Evolutionary conservation across 2,888 invertebrate genomes (phyloP).

Genomic region (Augochlorella aurata): DNA sequence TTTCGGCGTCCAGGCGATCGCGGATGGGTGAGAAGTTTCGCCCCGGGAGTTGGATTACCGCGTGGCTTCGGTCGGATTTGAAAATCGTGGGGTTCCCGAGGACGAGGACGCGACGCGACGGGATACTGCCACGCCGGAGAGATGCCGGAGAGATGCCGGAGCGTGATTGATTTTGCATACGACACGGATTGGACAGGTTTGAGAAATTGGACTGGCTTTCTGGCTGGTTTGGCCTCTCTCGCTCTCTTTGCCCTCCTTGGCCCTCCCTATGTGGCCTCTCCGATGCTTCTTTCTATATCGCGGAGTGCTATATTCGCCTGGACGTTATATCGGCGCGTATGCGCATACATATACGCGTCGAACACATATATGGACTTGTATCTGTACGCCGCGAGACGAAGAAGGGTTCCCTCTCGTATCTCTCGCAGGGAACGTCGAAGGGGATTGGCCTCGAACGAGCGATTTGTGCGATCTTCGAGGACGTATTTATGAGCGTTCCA

Average conservation of each 20-base stretch:
- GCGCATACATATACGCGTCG: conserved; percentile 46
- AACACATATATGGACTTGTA: conserved; percentile 3
- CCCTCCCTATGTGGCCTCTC: conserved; percentile 21
- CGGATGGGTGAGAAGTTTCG: conserved; percentile 64
- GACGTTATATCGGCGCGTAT: conserved; percentile 53
- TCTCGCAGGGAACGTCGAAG: conserved; percentile 64
- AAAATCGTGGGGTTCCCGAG: conserved; percentile 68
- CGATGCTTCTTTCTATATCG: conserved; percentile 52
- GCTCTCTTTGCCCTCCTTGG: conserved; percentile 39
- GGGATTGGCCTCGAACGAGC: conserved; percentile 73
- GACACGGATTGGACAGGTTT: conserved; percentile 82
- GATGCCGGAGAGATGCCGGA: conserved; percentile 52
- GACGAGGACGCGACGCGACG: conserved; percentile 25
- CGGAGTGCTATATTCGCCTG: conserved; percentile 60
- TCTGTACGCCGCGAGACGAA: conserved; percentile 60
- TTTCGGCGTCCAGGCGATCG: conserved; percentile 49
- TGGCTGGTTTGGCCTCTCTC: conserved; percentile 68
- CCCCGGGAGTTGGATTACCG: conserved; percentile 67
- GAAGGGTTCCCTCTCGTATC: conserved; percentile 69
- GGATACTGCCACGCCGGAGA: conserved; percentile 23
- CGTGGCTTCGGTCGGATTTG: conserved; percentile 73
- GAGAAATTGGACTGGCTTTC: conserved; percentile 81
- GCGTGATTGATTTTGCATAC: conserved; percentile 82
- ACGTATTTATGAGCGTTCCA: conserved; percentile 76
- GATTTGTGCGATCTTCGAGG: conserved; percentile 77